A percentile compares a stretch with the other conserved stretches of the same genome.
Evolutionary conservation across 2,888 invertebrate species (phyloP).

Genomic region (Drosophila fungiperda): DNA sequence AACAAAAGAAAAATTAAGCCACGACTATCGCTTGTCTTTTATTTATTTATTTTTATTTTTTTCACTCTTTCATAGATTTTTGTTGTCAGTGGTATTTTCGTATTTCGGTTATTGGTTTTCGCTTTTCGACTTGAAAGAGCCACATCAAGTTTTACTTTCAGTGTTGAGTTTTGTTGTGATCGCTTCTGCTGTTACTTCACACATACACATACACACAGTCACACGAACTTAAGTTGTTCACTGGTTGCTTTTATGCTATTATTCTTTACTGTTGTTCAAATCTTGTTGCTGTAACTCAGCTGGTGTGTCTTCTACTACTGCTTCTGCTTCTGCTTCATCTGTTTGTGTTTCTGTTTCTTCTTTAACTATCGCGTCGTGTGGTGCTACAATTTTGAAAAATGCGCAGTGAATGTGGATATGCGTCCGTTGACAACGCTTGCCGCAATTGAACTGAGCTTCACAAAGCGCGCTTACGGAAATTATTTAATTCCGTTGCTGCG

Average conservation of each 20-base stretch:
- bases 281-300: conserved; percentile 14
- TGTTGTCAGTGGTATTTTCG: conserved; percentile 41
- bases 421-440: conserved; percentile 76
- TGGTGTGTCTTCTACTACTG: background rate
- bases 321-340: background rate
- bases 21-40: conserved; percentile 19
- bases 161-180: conserved; percentile 34
- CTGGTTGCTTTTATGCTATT: conserved; percentile 17
- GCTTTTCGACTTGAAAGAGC: conserved; percentile 33
- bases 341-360: background rate
- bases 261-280: conserved; percentile 18
- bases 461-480: conserved; percentile 72
- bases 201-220: conserved; percentile 7
- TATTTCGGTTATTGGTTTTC: conserved; percentile 48
- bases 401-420: conserved; percentile 32
- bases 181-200: conserved; percentile 11
- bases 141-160: conserved; percentile 48
- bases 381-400: conserved; percentile 29
- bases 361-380: conserved; percentile 35
- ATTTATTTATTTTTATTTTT: background rate
- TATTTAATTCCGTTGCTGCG: conserved; percentile 67
- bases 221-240: conserved; percentile 1
- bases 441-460: conserved; percentile 82
- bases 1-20: conserved; percentile 29
- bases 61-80: conserved; percentile 19